These are phyloP conservation scores for Rana temporaria DNA, from an alignment of 2,113 vertebrate genomes.

Conservation along the genomic window DNA sequence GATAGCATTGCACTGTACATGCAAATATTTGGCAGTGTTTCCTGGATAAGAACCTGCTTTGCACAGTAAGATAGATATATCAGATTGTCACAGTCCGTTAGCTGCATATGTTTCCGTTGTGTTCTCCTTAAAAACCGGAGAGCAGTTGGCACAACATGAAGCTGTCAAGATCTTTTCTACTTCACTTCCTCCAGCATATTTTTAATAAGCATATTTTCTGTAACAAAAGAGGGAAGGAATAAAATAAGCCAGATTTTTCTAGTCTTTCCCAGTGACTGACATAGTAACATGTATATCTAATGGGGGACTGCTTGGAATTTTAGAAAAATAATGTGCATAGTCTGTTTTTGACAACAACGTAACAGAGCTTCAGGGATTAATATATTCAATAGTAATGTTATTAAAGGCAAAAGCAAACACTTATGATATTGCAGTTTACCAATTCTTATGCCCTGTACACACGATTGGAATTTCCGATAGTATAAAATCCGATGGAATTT, in stretches of 20 bases:
- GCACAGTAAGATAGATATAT: constrained; percentile 35
- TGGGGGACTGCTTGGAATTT: neutral
- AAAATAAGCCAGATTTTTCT: constrained; percentile 21
- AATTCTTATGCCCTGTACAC: no score
- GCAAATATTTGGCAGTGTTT: constrained; percentile 26
- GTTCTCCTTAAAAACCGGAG: constrained; percentile 8
- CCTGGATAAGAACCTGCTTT: constrained; percentile 14
- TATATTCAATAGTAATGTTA: no score
- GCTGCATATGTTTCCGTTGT: constrained; percentile 43
- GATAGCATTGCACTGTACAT: neutral
- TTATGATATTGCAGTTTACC: no score
- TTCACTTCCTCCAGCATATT: constrained; percentile 41
- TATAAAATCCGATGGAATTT: no score
- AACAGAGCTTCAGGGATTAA: no score
- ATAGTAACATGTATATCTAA: constrained; percentile 5
- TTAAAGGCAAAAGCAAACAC: no score
- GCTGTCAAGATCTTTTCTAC: constrained; percentile 51
- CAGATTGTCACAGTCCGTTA: constrained; percentile 51
- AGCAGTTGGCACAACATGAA: constrained; percentile 48
- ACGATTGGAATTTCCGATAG: no score
- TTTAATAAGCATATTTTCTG: constrained; percentile 18
- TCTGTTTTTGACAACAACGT: no score
- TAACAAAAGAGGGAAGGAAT: neutral
- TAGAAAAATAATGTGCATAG: neutral
- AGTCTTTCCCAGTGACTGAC: constrained; percentile 8